Conservation (phyloP, 2,113 vertebrate genomes). For the Poeciliopsis prolifica region DNA sequence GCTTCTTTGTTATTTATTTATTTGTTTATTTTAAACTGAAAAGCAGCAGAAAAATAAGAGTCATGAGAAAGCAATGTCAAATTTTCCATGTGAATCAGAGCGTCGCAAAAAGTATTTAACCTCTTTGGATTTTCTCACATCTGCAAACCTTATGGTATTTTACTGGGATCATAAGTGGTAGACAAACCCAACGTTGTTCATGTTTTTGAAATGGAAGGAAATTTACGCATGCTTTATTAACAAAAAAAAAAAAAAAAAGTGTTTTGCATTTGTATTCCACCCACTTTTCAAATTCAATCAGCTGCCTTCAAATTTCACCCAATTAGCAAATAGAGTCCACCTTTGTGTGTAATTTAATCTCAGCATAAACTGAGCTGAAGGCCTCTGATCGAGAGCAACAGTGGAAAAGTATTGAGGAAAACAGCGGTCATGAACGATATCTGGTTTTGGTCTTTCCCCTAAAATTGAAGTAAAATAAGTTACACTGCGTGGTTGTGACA, state of each 20-base stretch:
- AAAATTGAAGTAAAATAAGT: not conserved
- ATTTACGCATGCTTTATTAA: no score
- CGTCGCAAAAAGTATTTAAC: not conserved
- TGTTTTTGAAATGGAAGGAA: not conserved
- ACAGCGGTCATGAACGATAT: no score
- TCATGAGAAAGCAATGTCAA: no score
- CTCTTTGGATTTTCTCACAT: not conserved
- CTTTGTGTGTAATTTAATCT: no score
- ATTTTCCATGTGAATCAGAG: not conserved
- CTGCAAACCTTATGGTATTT: not conserved
- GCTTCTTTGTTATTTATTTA: not conserved
- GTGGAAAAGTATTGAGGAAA: no score
- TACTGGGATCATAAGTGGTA: no score
- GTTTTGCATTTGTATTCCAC: no score
- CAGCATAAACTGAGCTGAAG: no score
- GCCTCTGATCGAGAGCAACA: no score
- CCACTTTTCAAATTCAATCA: no score
- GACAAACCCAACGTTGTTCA: not conserved
- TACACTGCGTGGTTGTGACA: not conserved
- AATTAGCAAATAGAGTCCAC: not conserved
- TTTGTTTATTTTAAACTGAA: not conserved
- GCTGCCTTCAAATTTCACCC: not conserved
- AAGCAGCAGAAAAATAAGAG: not conserved
- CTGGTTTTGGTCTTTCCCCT: no score
- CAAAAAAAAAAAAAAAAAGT: no score